Conservation (phyloP, 2,113 vertebrate species). For the Corythoichthys intestinalis region DNA sequence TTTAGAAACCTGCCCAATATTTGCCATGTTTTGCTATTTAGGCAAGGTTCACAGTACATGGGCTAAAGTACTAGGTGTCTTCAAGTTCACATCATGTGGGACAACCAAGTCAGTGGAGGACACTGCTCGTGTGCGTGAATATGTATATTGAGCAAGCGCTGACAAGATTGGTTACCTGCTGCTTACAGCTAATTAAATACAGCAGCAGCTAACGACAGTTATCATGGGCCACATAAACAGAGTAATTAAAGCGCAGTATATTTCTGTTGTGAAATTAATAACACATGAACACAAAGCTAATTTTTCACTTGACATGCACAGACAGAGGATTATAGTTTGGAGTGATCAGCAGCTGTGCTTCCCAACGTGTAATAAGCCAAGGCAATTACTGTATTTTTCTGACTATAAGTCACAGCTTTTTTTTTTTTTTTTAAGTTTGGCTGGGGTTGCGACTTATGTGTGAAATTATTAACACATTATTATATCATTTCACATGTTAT, state of each 20-base stretch:
- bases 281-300: conserved; percentile 61
- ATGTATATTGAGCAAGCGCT: conserved; percentile 33
- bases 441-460: too few species aligned
- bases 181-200: conserved; percentile 70
- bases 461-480: too few species aligned
- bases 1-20: neutral
- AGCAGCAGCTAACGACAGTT: conserved; percentile 68
- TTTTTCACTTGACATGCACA: conserved; percentile 53
- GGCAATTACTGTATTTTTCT: neutral
- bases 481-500: too few species aligned
- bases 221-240: conserved; percentile 67
- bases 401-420: too few species aligned
- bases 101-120: conserved; percentile 55
- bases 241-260: conserved; percentile 67
- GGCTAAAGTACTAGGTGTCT: neutral
- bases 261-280: conserved; percentile 61
- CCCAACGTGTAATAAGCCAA: neutral
- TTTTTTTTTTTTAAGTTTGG: too few species aligned
- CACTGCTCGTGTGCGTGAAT: conserved; percentile 3
- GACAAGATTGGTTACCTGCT: conserved; percentile 70
- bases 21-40: neutral
- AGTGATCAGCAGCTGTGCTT: conserved; percentile 43
- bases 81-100: conserved; percentile 56
- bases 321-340: conserved; percentile 47
- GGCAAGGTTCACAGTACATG: neutral